Base-by-base conservation (phyloP, 1,140 invertebrate species). In the Apolygus lucorum region DNA sequence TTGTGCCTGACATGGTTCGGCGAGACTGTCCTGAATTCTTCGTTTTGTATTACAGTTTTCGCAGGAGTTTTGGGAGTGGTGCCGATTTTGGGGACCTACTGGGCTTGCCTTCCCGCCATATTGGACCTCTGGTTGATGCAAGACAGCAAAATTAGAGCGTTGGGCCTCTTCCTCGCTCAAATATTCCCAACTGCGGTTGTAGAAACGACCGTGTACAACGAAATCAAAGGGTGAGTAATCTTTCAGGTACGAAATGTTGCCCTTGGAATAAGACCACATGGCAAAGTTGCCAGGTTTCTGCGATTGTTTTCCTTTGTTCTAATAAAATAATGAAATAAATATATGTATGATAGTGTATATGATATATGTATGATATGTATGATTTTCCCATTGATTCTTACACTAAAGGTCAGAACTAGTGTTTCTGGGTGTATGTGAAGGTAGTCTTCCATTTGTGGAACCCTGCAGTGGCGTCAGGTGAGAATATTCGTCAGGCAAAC, bases 131-230 rank as follows among this genome's bases (percentile, higher is more conserved):
- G 93, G 91, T 81, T 96, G 11, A 90, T 95, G 2, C 89, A 95
- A 76, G 89, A 88, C 72, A 84, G 90, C 72, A 85, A 87, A 71
- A 82, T 88, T 52, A 81, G 90, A 62, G 84, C 87, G 0, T 87
- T 95, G 0, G 77, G 93, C 28, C 74, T 93, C 0, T 87, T 99
- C 72, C 77, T 91, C 2, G 89, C 87, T 63, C 95, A 97, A 76
- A 88, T 98, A 75, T 81, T 95, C 25, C 95, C 96, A 1, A 90
- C 91, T n/a, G 91, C 88, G 67, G 84, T 90, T 73, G 91, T 98
- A 4, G 95, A 99, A 77, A 92, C 93, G 1, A 89, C 94, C 17
- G 96, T 99, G 73, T 98, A 99, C 76, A 90, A 90, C 68, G 96
- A 99, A 82, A 96, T 99, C 54, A 96, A 97, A 83, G 93, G 94